These are phyloP conservation scores for Drosophila helvetica DNA, from an alignment of 2,888 invertebrate genomes.

Conservation along the genomic window DNA sequence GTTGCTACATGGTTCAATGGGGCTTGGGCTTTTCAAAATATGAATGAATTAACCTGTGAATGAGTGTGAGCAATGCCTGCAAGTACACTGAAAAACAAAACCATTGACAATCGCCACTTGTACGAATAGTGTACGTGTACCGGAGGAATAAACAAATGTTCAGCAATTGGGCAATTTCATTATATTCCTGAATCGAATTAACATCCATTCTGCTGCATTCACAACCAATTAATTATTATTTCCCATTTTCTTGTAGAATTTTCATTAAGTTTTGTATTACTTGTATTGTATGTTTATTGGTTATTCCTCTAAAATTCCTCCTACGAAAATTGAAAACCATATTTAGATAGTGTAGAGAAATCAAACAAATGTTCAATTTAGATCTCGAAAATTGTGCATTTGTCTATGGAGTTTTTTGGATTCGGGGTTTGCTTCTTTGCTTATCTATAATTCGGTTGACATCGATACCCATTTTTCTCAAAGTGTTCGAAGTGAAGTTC, in stretches of 20 bases:
- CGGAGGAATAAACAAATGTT: slow-evolving; percentile 43
- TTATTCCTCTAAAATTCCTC: slow-evolving; percentile 31
- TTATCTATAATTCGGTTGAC: slow-evolving; percentile 29
- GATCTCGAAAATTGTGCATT: slow-evolving; percentile 38
- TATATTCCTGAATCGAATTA: slow-evolving; percentile 63
- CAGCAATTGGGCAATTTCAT: slow-evolving; percentile 63
- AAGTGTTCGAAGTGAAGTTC: slow-evolving; percentile 67
- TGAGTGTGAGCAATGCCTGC: slow-evolving; percentile 34
- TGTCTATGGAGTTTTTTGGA: slow-evolving; percentile 33
- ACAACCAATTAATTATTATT: slow-evolving; percentile 77
- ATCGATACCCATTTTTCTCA: slow-evolving; percentile 18
- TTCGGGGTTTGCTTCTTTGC: slow-evolving; percentile 13
- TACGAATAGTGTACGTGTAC: slow-evolving; percentile 24
- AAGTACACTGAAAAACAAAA: slow-evolving; percentile 64
- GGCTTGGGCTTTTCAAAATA: slow-evolving; percentile 23
- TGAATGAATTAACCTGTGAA: slow-evolving; percentile 20
- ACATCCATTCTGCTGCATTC: slow-evolving; percentile 75
- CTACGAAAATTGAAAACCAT: slow-evolving; percentile 46
- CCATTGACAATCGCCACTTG: slow-evolving; percentile 24
- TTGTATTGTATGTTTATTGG: slow-evolving; percentile 13
- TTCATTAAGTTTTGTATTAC: slow-evolving; percentile 26
- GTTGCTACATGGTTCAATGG: slow-evolving; percentile 51
- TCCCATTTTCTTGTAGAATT: slow-evolving; percentile 39
- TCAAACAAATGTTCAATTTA: slow-evolving; percentile 22
- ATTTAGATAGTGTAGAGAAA: slow-evolving; percentile 32